These are phyloP conservation scores for Zaprionus tsacasi DNA, from an alignment of 1,140 invertebrate species.

Conservation along the genomic window DNA sequence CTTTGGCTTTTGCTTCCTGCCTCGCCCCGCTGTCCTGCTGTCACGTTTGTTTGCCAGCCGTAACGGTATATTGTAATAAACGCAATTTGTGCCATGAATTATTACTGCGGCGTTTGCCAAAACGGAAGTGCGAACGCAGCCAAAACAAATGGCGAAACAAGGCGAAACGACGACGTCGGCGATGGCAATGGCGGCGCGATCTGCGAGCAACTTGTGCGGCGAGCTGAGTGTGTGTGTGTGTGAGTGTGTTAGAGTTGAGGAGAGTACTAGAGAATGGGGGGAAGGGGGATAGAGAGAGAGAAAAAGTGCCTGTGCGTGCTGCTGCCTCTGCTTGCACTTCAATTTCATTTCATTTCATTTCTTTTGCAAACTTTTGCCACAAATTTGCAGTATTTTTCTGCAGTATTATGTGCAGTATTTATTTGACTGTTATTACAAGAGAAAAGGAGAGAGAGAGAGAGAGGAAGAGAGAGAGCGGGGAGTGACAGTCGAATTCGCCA, in stretches of 20 bases:
- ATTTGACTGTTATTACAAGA: constrained; percentile 1
- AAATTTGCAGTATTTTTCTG: background rate
- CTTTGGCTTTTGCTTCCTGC: background rate
- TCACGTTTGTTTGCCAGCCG: constrained; percentile 32
- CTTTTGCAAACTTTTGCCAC: background rate
- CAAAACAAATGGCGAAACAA: constrained; percentile 43
- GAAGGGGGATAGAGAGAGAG: background rate
- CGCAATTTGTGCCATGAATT: constrained; percentile 80
- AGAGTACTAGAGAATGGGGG: background rate
- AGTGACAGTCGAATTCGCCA: background rate
- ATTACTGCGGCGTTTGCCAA: constrained; percentile 69
- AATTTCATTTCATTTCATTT: constrained; percentile 7
- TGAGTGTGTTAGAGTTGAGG: background rate
- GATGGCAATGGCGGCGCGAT: background rate
- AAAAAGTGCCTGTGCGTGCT: background rate
- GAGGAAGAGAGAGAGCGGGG: background rate
- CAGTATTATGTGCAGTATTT: constrained; percentile 2
- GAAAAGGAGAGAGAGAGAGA: no score
- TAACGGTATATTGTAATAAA: constrained; percentile 72
- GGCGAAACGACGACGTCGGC: constrained; percentile 13
- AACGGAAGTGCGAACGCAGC: constrained; percentile 63
- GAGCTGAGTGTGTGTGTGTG: background rate
- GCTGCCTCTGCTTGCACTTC: background rate
- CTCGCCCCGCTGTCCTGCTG: background rate
- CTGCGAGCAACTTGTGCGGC: background rate